Evolutionary conservation across 2,797 vertebrate species (phyloP), one percentile per base, ranked within the genome.

Genomic region (Eutrigla gurnardus): DNA sequence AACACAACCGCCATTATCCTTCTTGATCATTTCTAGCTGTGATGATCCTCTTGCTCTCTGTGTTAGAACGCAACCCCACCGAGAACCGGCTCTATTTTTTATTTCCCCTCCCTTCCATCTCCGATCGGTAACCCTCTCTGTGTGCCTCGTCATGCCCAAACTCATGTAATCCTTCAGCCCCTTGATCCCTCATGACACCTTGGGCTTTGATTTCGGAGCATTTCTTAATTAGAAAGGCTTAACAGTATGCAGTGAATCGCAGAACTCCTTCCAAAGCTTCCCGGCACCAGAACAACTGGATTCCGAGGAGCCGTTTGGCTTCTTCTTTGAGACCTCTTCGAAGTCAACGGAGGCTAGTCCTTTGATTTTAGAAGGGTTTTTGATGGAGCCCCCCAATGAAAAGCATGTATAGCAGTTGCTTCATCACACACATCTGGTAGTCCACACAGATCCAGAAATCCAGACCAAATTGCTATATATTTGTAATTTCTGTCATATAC

Each of bases 221-320:
- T 65, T 45, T 63, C 49, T 49, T 70, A 64, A 68, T 59, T 69
- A 60, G 10, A 40, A 55, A 58, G 17, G 40, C 66, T 76, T 40
- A 45, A 42, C 43, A 47, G 18, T 60, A 57, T 15, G 4, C 58
- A 53, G 12, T 45, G 59, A 77, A 71, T 70, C 53, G 36, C 17
- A 70, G 64, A 49, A 40, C 50, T 52, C 15, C 11, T 25, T 25
- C 25, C 25, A 25, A 50, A 9, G 4, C 3, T n/a, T 49, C 3
- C 3, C 7, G 8, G 14, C 18, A 8, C 47, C 17, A n/a, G 7
- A 43, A n/a, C 6, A 2, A 25, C 5, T 4, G 10, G 32, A 58
- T 5, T 47, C 25, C 49, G 36, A 4, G 7, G 1, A 65, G 67
- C 7, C 8, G 9, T 10, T 18, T 62, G 13, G 42, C 17, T 37